Evolutionary conservation across 2,888 invertebrate genomes (phyloP).

Genomic region (Drosophila falleni): DNA sequence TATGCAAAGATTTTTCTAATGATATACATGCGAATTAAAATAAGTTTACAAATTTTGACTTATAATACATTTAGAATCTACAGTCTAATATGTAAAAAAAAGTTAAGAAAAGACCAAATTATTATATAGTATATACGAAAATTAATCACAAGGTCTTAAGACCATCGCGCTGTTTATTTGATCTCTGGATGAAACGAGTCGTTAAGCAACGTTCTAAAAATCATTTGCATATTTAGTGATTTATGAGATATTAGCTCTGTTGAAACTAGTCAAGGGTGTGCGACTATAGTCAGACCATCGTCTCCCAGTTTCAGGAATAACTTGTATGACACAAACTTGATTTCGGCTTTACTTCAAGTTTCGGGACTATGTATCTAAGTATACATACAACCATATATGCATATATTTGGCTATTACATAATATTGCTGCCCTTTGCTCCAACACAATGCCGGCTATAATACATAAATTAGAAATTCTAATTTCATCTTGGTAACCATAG

Average conservation of each 20-base stretch:
- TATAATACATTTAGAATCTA: not conserved
- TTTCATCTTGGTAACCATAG: slow-evolving; percentile 30
- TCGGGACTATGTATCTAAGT: not conserved
- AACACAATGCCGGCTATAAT: not conserved
- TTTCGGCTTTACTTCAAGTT: slow-evolving; percentile 3
- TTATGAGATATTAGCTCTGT: slow-evolving; percentile 36
- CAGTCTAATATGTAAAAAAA: not conserved
- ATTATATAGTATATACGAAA: slow-evolving; percentile 8
- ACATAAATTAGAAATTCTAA: slow-evolving; percentile 74
- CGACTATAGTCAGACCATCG: slow-evolving; percentile 20
- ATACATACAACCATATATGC: too few species aligned
- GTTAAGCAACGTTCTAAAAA: slow-evolving; percentile 39
- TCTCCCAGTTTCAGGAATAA: slow-evolving; percentile 40
- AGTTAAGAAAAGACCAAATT: not conserved
- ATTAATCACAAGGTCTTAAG: slow-evolving; percentile 8
- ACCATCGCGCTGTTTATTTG: not conserved
- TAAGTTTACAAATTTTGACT: not conserved
- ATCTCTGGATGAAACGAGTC: slow-evolving; percentile 31
- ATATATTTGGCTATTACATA: slow-evolving; percentile 11
- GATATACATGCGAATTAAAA: not conserved
- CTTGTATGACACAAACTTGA: slow-evolving; percentile 37
- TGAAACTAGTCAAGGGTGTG: slow-evolving; percentile 29
- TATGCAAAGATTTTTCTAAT: slow-evolving; percentile 36
- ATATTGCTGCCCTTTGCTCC: slow-evolving; percentile 19
- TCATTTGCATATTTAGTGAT: slow-evolving; percentile 56